These are phyloP conservation scores for Chironomus tentans DNA, from an alignment of 2,888 invertebrate genomes.

Conservation along the genomic window DNA sequence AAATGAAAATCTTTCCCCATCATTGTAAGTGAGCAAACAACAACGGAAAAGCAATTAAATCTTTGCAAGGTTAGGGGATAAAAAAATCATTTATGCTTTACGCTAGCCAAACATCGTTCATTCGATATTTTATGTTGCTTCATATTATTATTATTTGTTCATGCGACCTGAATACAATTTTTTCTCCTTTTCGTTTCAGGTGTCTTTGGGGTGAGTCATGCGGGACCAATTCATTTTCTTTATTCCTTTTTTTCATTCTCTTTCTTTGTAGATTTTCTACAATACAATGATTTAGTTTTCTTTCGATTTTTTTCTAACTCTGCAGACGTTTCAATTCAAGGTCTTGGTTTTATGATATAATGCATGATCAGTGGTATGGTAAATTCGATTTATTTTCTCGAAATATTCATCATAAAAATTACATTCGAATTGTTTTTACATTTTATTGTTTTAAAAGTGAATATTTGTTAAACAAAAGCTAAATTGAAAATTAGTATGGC, in stretches of 20 bases:
- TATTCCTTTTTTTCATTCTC: neutral
- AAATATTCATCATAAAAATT: too few relatives aligned
- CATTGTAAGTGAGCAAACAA: neutral
- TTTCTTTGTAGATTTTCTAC: too few relatives aligned
- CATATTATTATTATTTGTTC: neutral
- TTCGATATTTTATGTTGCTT: neutral
- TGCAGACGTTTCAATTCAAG: too few relatives aligned
- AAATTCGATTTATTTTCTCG: too few relatives aligned
- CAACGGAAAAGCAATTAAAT: neutral
- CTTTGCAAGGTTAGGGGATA: neutral
- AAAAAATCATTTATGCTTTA: neutral
- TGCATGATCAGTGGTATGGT: too few relatives aligned
- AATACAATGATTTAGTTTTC: too few relatives aligned
- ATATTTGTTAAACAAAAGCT: too few relatives aligned
- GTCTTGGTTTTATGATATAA: too few relatives aligned
- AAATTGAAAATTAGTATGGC: too few relatives aligned
- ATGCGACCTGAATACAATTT: neutral
- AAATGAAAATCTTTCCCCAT: neutral
- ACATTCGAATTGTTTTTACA: too few relatives aligned
- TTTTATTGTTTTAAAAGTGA: too few relatives aligned
- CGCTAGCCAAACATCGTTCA: neutral
- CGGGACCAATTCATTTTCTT: constrained; percentile 20
- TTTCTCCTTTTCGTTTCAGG: neutral
- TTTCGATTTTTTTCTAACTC: too few relatives aligned
- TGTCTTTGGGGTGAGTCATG: constrained; percentile 11